Base-by-base conservation (phyloP, 1,140 invertebrate species). In the Neodiprion fabricii region DNA sequence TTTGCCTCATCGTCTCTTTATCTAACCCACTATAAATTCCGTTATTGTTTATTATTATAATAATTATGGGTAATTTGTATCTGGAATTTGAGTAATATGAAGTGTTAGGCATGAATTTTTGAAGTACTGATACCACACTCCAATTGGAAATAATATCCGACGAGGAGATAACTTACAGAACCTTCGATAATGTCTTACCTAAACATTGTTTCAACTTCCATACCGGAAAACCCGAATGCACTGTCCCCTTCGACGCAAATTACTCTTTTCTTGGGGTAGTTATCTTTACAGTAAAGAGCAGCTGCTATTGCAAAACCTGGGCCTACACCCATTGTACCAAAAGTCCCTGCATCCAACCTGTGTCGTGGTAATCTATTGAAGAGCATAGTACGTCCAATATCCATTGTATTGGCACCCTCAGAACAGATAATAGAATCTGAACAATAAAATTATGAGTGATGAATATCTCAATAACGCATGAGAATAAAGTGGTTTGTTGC, bases 391-490 rank as follows among this genome's bases (percentile, higher is more conserved):
- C 97, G 91, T 3, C 97, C 97, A 83, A 99, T 99, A 82, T 99
- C 97, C 98, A 99, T 99, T 1, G 98, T 99, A 85, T 99, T 99
- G 11, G 97, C 97, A 65, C 98, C 98, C 90, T 99, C 98, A 83
- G 96, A 98, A n/a, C 98, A 94, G 80, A 99, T 97, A 4, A 99
- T 93, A 21, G 93, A 93, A 89, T 99, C 95, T 89, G 84, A 80
- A 79, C 89, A 88, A 70, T 89, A 67, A 72, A 74, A 47, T 14
- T 47, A 53, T 28, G 69, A 23, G 28, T 11, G 74, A 74, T 65
- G 17, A 69, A 61, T 49, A 67, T 72, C 28, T 73, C 23, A 48
- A 72, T 71, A 11, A 68, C 12, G 65, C 66, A 70, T 28, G 74
- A 71, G 14, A 40, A 23, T 48, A 12, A 9, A 66, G 10, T 28